Evolutionary conservation across 2,888 invertebrate species (phyloP), one percentile per base, ranked within the genome.

Genomic region (Galerucella calmariensis): DNA sequence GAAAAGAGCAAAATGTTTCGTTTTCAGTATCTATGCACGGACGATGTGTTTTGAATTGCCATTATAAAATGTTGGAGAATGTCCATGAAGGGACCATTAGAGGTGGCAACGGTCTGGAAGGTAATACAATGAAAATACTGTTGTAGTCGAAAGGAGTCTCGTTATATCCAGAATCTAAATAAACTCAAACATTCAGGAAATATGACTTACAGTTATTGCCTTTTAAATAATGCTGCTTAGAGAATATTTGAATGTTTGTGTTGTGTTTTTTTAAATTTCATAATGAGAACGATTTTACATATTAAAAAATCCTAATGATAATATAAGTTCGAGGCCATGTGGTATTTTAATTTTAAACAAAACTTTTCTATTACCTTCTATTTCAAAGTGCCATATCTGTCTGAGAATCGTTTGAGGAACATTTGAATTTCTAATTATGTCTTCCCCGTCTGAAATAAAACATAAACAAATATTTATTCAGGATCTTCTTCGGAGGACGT

Each of bases 71-170:
- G 86, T 85, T 84, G 84, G 83, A 84, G 79, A 87, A 87, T 83
- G 85, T 83, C 84, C 85, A 83, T 86, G 85, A 85, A 81, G 82
- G 84, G 83, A 84, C 84, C 86, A 85, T 87, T 86, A 84, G 86
- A 88, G 87, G 87, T 88, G 87, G 86, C 86, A 87, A 88, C 87
- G 87, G 86, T 73, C 83, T 83, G 87, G 87, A 87, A 88, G 87
- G 87, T 87, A 88, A 86, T 87, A 84, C 85, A 83, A 82, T 83
- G 83, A 83, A 27, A 83, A 84, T 85, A 84, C 83, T 83, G 83
- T 81, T 81, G 82, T 80, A 82, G 81, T 80, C 82, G 83, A 83
- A 83, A 82, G 83, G 72, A 72, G 75, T 72, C 58, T 41, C 62
- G 12, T n/a, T 59, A 35, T 41, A 66, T 56, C 48, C 46, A 59